Base-by-base conservation (phyloP, 2,113 vertebrate genomes). In the Tenebrosternarchus preto region DNA sequence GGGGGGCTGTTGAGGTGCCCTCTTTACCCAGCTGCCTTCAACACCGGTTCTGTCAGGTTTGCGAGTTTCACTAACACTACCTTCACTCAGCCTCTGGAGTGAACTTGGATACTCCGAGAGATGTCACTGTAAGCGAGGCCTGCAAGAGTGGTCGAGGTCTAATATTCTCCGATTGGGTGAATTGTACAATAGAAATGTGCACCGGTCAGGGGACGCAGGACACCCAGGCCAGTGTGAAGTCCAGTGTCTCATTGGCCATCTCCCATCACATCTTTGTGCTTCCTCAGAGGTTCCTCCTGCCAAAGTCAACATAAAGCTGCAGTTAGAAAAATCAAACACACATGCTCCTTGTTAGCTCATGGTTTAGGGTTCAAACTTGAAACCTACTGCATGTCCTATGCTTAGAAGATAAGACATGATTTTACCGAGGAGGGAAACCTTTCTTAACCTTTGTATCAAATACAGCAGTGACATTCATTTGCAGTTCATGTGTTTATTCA, bases 201-300 rank as follows among this genome's bases (percentile, higher is more conserved):
- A 43, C 39, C 39, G 11, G 39, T 43, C 11, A n/a, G 64, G 64
- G 22, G 33, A 31, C 43, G n/a, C 55, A 79, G 79, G 46, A 61
- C 80, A 72, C 46, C 57, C 39, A 76, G 59, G 64, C 67, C 63
- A 83, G 78, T 84, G 85, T 83, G 46, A 39, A 76, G 59, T 57
- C 67, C 63, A 83, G 78, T 84, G 85, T 83, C 55, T 66, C 80
- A 87, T 83, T 85, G 86, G 88, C 88, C 85, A 89, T 87, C 78
- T 91, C 66, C 89, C 85, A 86, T 90, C 86, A 84, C 84, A 80
- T 88, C 85, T 85, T 86, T 84, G 87, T 91, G 85, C 86, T 86
- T 86, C 79, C 77, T 84, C 80, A 88, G 83, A 29, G 70, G 78
- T 68, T 60, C 76, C 74, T 70, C 8, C 72, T 66, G 90, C 90